Conservation (phyloP, 2,113 vertebrate species). For the Phasianus colchicus region DNA sequence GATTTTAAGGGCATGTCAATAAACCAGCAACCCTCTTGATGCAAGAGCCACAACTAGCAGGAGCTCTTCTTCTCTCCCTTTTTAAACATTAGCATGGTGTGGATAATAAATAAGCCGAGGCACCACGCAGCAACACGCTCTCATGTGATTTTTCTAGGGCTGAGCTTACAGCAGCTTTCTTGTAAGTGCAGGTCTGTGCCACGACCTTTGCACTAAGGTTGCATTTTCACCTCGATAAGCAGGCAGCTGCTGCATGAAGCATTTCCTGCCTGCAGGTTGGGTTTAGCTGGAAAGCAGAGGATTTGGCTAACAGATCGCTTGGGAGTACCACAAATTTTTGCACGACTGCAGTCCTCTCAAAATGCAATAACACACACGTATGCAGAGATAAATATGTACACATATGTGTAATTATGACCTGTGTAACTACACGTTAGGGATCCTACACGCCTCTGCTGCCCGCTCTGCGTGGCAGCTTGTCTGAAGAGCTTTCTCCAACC, state of each 20-base stretch:
- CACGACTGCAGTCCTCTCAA: neutral
- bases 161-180: neutral
- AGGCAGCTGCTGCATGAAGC: neutral
- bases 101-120: neutral
- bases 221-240: neutral
- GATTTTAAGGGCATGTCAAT: rapidly evolving
- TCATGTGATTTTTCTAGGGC: rapidly evolving
- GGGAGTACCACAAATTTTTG: rapidly evolving
- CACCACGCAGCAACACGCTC: rapidly evolving
- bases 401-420: rapidly evolving
- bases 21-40: rapidly evolving
- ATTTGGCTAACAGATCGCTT: neutral
- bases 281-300: neutral
- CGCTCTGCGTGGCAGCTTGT: too few relatives aligned
- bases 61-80: neutral
- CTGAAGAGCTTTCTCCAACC: neutral
- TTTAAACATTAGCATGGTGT: rapidly evolving
- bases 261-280: rapidly evolving
- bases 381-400: rapidly evolving
- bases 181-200: neutral
- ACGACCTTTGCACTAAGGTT: neutral
- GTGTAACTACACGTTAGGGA: too few relatives aligned
- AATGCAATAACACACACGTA: rapidly evolving
- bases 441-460: neutral
- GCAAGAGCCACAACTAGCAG: neutral